Base-by-base conservation (phyloP, 1,140 invertebrate genomes). In the Drosophila fuyamai region DNA sequence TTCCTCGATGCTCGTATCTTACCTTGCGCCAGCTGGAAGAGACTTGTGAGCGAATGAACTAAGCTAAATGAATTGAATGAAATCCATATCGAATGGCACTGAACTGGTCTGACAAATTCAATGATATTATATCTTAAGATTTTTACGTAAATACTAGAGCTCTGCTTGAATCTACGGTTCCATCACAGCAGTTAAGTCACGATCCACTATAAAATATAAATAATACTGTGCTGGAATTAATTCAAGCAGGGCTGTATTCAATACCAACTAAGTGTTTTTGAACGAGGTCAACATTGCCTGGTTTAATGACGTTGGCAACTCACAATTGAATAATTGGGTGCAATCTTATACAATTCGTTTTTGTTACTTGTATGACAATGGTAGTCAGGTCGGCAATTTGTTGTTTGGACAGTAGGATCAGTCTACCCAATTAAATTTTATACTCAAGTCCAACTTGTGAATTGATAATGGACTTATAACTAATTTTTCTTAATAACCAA, bases 341-440 rank as follows among this genome's bases (percentile, higher is more conserved):
- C 81, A 81, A 85, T 70, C 43, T 62, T 50, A 57, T 50, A 66
- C 29, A 65, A 79, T 76, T 78, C 38, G 48, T 56, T 79, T 83
- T 79, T 65, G 80, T 75, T 74, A 79, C 79, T 79, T 74, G 79
- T 86, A 92, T 92, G 91, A 92, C 91, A 92, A 92, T 92, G 91
- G 91, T 92, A 92, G 91, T 92, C 81, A 70, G 59, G 50, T 41
- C 61, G 79, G 60, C 81, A 72, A 68, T 66, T 82, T 59, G 41
- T 53, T 44, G 27, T 53, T 55, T 54, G 56, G 14, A 38, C 10
- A 41, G n/a, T 27, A n/a, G 4, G 4, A 23, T 23, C 23, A 23
- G 23, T 23, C 23, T 2, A 2, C 23, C 23, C 23, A 23, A 23
- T 23, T 23, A 2, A 23, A 23, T 23, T 1, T 23, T 23, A 23